phyloP scores from a whole-genome alignment of 2,113 vertebrate genomes.

The Dasyornis broadbenti region DNA sequence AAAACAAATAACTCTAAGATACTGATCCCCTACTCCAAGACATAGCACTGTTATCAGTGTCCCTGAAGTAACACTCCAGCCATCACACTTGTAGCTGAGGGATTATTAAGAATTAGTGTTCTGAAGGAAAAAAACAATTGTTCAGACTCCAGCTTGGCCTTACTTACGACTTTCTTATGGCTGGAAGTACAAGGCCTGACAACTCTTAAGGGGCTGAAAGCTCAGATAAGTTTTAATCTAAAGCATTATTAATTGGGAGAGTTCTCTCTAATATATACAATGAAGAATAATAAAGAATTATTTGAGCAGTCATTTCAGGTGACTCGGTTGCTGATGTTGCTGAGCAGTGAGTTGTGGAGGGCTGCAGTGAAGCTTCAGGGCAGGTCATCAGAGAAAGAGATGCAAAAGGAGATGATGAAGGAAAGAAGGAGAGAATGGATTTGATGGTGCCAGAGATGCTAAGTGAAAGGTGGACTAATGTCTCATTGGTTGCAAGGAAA shows the following conservation, averaged over 20 bases:
- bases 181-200: neutral
- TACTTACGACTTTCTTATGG: neutral
- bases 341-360: neutral
- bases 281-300: neutral
- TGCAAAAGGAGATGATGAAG: neutral
- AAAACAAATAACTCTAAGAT: constrained; percentile 1
- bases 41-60: neutral
- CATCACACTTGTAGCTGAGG: constrained; percentile 8
- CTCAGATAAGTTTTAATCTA: neutral
- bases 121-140: neutral
- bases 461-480: neutral
- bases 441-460: neutral
- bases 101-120: neutral
- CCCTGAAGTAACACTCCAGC: constrained; percentile 10
- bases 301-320: neutral
- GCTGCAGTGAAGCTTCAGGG: neutral
- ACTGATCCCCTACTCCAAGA: neutral
- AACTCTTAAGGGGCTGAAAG: neutral
- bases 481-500: neutral
- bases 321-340: neutral
- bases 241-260: neutral
- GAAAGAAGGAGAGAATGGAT: neutral
- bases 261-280: neutral
- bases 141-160: neutral
- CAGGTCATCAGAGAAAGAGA: neutral